Conservation (phyloP, 2,113 vertebrate genomes). For the Sula dactylatra region DNA sequence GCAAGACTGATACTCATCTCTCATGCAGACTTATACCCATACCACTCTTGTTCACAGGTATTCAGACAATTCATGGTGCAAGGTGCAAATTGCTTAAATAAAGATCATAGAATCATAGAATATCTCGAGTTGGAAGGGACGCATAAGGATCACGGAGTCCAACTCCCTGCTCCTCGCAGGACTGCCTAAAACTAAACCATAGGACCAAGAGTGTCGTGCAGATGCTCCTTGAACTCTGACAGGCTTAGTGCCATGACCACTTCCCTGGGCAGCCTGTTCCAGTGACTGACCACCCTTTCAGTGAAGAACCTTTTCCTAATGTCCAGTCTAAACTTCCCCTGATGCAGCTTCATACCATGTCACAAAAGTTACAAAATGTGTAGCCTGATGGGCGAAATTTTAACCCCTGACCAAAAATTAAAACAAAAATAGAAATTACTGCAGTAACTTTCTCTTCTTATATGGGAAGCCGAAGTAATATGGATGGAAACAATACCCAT, state of each 20-base stretch:
- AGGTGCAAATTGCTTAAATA: not conserved
- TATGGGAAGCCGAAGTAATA: not conserved
- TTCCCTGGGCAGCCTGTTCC: not conserved
- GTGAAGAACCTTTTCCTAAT: not conserved
- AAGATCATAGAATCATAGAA: not conserved
- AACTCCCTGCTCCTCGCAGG: not conserved
- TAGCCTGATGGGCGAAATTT: not conserved
- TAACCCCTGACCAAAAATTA: not conserved
- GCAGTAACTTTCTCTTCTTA: not conserved
- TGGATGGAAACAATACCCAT: not conserved
- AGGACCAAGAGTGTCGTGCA: not conserved
- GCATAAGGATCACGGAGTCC: not conserved
- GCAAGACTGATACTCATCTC: not conserved
- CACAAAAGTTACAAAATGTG: not conserved
- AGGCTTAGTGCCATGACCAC: not conserved
- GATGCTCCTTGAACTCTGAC: not conserved
- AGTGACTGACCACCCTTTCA: not conserved
- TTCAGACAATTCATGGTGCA: not conserved
- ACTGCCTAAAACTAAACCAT: not conserved
- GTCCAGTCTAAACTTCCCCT: not conserved
- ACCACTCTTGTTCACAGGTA: not conserved
- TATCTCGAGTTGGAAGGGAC: not conserved
- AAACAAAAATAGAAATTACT: not conserved
- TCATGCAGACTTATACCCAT: not conserved
- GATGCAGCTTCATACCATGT: not conserved